Percentiles rank a stretch among this genome's conserved stretches.
phyloP scores from a whole-genome alignment of 1,140 invertebrate species.

The Aphelenchoides fujianensis region DNA sequence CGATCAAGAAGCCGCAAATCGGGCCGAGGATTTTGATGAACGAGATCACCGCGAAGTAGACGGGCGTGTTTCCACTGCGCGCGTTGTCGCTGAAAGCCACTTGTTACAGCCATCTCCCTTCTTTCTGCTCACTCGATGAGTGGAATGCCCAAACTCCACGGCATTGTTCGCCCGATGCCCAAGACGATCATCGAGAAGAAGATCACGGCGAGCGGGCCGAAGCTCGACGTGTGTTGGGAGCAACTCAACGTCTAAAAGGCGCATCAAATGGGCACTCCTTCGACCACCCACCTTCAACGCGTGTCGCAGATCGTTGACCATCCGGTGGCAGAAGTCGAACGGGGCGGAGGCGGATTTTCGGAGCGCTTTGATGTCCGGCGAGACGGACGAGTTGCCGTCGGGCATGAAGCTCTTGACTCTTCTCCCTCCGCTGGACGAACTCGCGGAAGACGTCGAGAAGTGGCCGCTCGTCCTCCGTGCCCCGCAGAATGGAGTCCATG shows the following conservation, averaged over 20 bases:
- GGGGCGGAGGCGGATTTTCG: slow-evolving; percentile 41
- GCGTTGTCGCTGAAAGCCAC: slow-evolving; percentile 46
- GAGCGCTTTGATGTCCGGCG: slow-evolving; percentile 28
- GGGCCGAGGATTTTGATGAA: slow-evolving; percentile 60
- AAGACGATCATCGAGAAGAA: slow-evolving; percentile 55
- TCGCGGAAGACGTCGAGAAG: slow-evolving; percentile 20
- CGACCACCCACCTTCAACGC: slow-evolving; percentile 20
- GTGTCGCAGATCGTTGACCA: slow-evolving; percentile 55
- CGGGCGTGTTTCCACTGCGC: slow-evolving; percentile 52
- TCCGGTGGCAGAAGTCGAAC: slow-evolving; percentile 55
- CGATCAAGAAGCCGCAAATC: slow-evolving; percentile 57
- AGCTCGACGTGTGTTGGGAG: slow-evolving; percentile 36
- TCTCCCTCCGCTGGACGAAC: slow-evolving; percentile 30
- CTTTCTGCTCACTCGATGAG: slow-evolving; percentile 45
- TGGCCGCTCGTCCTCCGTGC: slow-evolving; percentile 17
- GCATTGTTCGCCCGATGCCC: slow-evolving; percentile 58
- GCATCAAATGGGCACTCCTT: slow-evolving; percentile 24
- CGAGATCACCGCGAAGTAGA: slow-evolving; percentile 61
- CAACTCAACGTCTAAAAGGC: slow-evolving; percentile 43
- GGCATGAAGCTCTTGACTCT: slow-evolving; percentile 21
- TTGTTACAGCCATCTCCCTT: background rate
- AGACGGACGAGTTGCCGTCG: slow-evolving; percentile 31
- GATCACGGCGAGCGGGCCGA: slow-evolving; percentile 54
- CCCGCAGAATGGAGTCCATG: slow-evolving; percentile 26
- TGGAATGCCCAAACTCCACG: slow-evolving; percentile 58